Evolutionary conservation across 2,888 invertebrate genomes (phyloP).

Genomic region (Thereva nobilitata): DNA sequence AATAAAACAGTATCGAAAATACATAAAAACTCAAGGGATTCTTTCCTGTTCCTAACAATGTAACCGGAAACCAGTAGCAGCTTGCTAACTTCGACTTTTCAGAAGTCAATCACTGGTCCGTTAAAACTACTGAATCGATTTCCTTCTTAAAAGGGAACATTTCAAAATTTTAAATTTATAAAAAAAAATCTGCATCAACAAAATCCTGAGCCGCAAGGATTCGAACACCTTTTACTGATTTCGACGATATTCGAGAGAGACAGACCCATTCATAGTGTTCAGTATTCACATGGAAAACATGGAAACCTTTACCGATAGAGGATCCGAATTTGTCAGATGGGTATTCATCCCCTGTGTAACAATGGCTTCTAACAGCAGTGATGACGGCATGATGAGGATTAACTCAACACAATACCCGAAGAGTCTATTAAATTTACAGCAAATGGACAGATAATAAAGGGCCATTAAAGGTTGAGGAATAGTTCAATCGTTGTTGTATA

Average conservation of each 20-base stretch:
- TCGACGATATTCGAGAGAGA: not conserved
- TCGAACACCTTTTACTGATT: not conserved
- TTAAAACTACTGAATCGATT: conserved; percentile 16
- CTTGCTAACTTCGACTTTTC: conserved; percentile 34
- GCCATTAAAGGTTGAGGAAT: conserved; percentile 55
- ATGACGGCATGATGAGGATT: conserved; percentile 58
- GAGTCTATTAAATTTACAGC: conserved; percentile 51
- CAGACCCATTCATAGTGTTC: not conserved
- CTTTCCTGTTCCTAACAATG: not conserved
- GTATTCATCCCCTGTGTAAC: conserved; percentile 42
- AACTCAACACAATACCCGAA: conserved; percentile 47
- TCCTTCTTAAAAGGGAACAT: conserved; percentile 1
- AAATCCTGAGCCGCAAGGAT: not conserved
- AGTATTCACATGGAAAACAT: not conserved
- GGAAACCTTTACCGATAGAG: conserved; percentile 1
- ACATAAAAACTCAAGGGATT: too few species aligned
- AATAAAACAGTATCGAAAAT: too few species aligned
- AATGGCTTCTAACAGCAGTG: conserved; percentile 51
- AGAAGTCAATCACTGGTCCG: conserved; percentile 39
- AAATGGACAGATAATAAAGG: conserved; percentile 59
- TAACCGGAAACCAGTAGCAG: not conserved
- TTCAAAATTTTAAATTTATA: not conserved
- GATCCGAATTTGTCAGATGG: conserved; percentile 41
- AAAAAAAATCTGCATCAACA: not conserved
- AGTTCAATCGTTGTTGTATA: conserved; percentile 20